phyloP scores from a whole-genome alignment of 37 sponge, comb jelly and placozoan species.

The Ephydatia muelleri region DNA sequence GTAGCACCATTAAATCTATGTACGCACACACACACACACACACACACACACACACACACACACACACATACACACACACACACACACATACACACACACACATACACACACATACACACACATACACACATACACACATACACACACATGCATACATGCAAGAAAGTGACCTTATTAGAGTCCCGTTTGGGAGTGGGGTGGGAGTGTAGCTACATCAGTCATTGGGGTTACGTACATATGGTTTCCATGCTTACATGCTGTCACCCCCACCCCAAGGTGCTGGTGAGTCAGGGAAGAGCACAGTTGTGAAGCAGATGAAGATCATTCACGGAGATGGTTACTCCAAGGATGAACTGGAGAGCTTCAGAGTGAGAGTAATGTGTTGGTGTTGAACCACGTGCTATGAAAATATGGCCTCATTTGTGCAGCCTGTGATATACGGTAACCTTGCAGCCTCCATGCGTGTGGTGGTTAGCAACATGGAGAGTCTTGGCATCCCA shows the following conservation, averaged over 20 bases:
- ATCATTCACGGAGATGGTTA: slow-evolving; percentile 98
- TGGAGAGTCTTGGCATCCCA: slow-evolving; percentile 77
- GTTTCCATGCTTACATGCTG: not conserved
- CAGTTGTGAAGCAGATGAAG: slow-evolving; percentile 99
- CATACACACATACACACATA: not conserved
- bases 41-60: not conserved
- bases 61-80: not conserved
- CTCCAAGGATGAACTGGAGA: slow-evolving; percentile 67
- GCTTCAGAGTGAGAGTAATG: slow-evolving; percentile 66
- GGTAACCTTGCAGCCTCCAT: slow-evolving; percentile 92
- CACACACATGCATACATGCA: not conserved
- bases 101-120: not conserved
- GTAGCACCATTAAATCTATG: too few species aligned
- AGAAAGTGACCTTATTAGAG: not conserved
- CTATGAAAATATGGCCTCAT: not conserved
- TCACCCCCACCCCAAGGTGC: slow-evolving; percentile 69
- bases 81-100: not conserved
- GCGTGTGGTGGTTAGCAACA: slow-evolving; percentile 79
- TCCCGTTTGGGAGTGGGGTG: not conserved
- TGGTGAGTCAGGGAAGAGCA: slow-evolving; percentile 98
- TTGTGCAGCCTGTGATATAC: slow-evolving; percentile 81
- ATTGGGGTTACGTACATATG: not conserved
- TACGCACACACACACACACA: not conserved
- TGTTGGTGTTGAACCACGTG: not conserved
- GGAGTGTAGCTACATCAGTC: not conserved